phyloP scores from a whole-genome alignment of 2,113 vertebrate species.

The Aptenodytes forsteri region DNA sequence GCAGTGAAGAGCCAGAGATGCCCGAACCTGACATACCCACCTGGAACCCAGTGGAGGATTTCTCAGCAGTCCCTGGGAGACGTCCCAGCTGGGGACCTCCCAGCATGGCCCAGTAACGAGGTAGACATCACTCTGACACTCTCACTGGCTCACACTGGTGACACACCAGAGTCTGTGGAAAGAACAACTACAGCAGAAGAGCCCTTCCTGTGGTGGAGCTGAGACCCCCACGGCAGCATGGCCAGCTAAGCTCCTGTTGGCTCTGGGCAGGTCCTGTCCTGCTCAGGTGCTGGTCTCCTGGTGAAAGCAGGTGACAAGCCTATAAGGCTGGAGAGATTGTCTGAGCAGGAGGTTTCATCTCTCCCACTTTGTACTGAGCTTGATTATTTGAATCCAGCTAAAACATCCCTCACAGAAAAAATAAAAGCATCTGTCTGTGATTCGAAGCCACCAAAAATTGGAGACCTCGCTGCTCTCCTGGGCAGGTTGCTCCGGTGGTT shows the following conservation, averaged over 20 bases:
- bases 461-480: not conserved
- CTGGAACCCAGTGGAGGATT: not conserved
- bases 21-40: not conserved
- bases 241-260: not conserved
- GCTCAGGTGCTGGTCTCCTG: not conserved
- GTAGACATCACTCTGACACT: not conserved
- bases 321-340: not conserved
- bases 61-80: not conserved
- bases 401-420: not conserved
- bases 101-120: not conserved
- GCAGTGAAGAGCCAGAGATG: not conserved
- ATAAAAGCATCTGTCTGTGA: not conserved
- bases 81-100: not conserved
- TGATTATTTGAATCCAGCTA: not conserved
- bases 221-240: not conserved
- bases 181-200: not conserved
- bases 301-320: not conserved
- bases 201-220: not conserved
- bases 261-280: not conserved
- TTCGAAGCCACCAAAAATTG: not conserved
- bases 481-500: not conserved
- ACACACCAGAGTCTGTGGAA: not conserved
- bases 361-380: not conserved
- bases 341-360: not conserved
- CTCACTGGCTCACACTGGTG: not conserved